Base-by-base conservation (phyloP, 2,888 invertebrate species). In the Acronicta psi region DNA sequence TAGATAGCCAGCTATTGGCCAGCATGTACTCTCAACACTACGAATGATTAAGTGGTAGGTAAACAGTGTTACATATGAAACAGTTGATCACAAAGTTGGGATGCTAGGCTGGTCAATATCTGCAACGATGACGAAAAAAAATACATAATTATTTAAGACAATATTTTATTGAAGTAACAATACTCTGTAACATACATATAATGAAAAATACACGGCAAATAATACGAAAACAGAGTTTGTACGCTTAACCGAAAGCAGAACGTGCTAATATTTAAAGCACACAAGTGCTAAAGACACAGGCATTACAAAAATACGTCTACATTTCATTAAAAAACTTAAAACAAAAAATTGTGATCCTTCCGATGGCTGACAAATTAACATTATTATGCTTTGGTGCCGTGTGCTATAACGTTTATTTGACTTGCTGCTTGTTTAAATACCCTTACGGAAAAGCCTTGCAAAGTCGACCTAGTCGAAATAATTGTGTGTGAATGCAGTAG, bases 91-190 rank as follows among this genome's bases (percentile, higher is more conserved):
- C n/a, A n/a, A n/a, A n/a, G n/a, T n/a, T n/a, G n/a, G n/a, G n/a
- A n/a, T n/a, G n/a, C n/a, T n/a, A n/a, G n/a, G n/a, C n/a, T n/a
- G n/a, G n/a, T n/a, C n/a, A n/a, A n/a, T n/a, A n/a, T n/a, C n/a
- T n/a, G n/a, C n/a, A n/a, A n/a, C n/a, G n/a, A 34, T 25, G 36
- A 43, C 25, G 37, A 43, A 70, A 75, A 64, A 62, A 43, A 44
- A 62, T 59, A 52, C 0, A 55, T 17, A n/a, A n/a, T 34, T 34
- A 52, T 79, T 68, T 82, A 81, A 81, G 73, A 87, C 82, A 82
- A 85, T 85, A 83, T 87, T 84, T 92, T 91, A 93, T 89, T 92
- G 87, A 85, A 87, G 83, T 91, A 92, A 93, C 92, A 91, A 91
- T 92, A 91, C 83, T 89, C 82, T 87, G 77, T 88, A 91, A 92